phyloP scores from a whole-genome alignment of 2,113 vertebrate species.

The Xiphias gladius region DNA sequence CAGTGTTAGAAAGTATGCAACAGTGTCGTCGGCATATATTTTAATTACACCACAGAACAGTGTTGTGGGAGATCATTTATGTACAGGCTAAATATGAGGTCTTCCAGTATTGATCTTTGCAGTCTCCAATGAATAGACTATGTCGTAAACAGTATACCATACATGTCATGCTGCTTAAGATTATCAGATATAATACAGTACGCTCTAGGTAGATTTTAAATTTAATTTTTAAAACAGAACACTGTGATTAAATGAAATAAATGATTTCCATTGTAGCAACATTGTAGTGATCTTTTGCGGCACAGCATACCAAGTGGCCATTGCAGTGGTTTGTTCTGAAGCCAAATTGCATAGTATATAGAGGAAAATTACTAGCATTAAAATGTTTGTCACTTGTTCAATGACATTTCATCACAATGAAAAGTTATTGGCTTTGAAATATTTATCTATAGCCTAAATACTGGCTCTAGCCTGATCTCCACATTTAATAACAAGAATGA shows the following conservation, averaged over 20 bases:
- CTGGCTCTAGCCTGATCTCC: neutral
- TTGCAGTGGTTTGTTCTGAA: neutral
- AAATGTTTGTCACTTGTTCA: neutral
- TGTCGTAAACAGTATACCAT: neutral
- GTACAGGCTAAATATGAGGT: neutral
- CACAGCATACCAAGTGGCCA: neutral
- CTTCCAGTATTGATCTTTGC: neutral
- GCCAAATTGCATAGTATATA: neutral
- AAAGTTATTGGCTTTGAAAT: neutral
- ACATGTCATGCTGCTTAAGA: neutral
- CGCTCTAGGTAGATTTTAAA: neutral
- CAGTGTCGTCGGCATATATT: neutral
- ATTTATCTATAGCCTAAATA: conserved; percentile 1
- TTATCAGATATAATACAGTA: neutral
- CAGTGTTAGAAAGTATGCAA: neutral
- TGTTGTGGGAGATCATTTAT: neutral
- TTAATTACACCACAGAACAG: neutral
- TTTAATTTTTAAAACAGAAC: neutral
- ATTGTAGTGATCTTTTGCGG: neutral
- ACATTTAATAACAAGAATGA: conserved; percentile 17
- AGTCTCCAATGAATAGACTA: no score
- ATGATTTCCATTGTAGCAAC: neutral
- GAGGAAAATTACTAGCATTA: neutral
- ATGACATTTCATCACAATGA: neutral
- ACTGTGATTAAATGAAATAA: neutral